phyloP scores from a whole-genome alignment of 1,140 invertebrate genomes.

The Asobara japonica region DNA sequence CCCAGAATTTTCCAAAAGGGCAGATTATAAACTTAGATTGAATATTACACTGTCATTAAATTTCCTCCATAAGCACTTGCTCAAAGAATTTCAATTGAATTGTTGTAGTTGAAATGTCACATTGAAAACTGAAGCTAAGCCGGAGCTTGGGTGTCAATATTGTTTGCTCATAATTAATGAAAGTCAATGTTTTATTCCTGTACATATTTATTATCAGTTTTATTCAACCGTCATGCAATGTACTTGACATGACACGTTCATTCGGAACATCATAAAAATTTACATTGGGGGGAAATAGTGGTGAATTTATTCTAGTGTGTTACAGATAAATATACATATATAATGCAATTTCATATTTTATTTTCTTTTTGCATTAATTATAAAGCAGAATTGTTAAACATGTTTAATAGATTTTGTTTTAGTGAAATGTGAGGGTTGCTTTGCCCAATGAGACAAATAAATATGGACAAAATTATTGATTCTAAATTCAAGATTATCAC shows the following conservation, averaged over 20 bases:
- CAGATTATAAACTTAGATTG: too few relatives aligned
- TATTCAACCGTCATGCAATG: background rate
- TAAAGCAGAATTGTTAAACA: slow-evolving; percentile 14
- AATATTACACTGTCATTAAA: too few relatives aligned
- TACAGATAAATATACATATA: slow-evolving; percentile 15
- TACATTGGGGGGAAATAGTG: slow-evolving; percentile 13
- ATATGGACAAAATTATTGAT: background rate
- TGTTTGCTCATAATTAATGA: background rate
- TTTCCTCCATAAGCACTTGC: too few relatives aligned
- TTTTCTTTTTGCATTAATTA: background rate
- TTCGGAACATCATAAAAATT: slow-evolving; percentile 8
- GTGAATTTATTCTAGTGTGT: slow-evolving; percentile 13
- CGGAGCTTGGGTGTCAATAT: too few relatives aligned
- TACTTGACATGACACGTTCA: background rate
- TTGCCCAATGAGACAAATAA: background rate
- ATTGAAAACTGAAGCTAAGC: too few relatives aligned
- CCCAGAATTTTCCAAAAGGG: too few relatives aligned
- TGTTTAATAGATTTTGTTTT: background rate
- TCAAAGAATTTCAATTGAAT: too few relatives aligned
- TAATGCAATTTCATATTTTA: background rate
- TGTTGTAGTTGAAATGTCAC: too few relatives aligned
- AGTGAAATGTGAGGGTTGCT: background rate
- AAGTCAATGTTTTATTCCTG: background rate
- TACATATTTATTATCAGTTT: slow-evolving; percentile 6
- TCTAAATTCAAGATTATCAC: slow-evolving; percentile 11